Evolutionary conservation across 2,113 vertebrate species (phyloP), one percentile per base, ranked within the genome.

Genomic region (Struthio camelus): DNA sequence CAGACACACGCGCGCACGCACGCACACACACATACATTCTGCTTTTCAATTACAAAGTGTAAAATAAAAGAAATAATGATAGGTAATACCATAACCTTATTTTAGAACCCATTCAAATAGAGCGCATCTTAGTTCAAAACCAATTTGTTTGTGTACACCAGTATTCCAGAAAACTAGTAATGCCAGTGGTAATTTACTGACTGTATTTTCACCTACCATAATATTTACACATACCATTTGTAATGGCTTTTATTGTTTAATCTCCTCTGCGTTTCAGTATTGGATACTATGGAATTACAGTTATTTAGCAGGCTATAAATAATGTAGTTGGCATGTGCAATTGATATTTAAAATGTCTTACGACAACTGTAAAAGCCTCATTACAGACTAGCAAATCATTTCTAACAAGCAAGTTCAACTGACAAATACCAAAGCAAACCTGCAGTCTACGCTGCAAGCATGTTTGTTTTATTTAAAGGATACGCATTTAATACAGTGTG

Each of bases 281-380:
- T 97, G 93, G 96, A 96, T 98, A 98, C 97, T 97, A 96, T 36
- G 93, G 96, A 93, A 96, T 94, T 97, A 93, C 78, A 97, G 85
- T 97, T 98, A 98, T 96, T 98, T 97, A 97, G 94, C 96, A 97
- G 87, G 96, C 96, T 95, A 97, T 98, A 98, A 98, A 98, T 98
- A 98, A 98, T 85, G 91, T 40, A 97, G 93, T 65, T 97, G 97
- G 95, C 97, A 94, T 88, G 96, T 91, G 85, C 86, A 97, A 97
- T 83, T 97, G 97, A 97, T 97, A 98, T 96, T 98, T 98, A 97
- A 96, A 97, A 97, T 96, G 92, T 97, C 96, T 97, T 97, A 96
- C 42, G 78, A 97, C 91, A 96, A 97, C 94, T 96, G 96, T 97
- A 98, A 98, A 98, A 97, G 92, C 79, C 87, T 97, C 81, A 96